A percentile compares a stretch with the other conserved stretches of the same genome.
phyloP scores from a whole-genome alignment of 2,888 invertebrate genomes.

The Eustalomyia histrio region DNA sequence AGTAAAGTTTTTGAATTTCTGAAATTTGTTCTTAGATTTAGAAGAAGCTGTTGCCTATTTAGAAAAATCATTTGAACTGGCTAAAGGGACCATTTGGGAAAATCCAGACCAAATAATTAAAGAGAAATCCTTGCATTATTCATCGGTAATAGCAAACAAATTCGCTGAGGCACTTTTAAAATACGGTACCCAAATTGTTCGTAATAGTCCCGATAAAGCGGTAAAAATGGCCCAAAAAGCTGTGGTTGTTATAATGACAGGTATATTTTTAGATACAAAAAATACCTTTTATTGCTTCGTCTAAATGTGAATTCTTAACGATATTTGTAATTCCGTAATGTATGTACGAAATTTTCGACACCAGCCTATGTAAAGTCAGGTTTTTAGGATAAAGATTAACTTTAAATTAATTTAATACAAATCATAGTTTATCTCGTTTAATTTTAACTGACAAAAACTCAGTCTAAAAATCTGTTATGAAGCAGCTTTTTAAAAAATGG shows the following conservation, averaged over 20 bases:
- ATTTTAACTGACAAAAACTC: no score
- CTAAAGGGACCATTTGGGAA: constrained; percentile 71
- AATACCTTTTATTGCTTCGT: no score
- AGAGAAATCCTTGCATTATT: constrained; percentile 18
- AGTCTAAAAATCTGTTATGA: no score
- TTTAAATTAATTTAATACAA: no score
- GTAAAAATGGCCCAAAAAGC: constrained; percentile 69
- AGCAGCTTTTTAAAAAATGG: no score
- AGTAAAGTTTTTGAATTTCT: no score
- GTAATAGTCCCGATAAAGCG: constrained; percentile 68
- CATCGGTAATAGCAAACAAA: constrained; percentile 65
- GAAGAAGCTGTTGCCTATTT: constrained; percentile 66
- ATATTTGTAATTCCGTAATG: no score
- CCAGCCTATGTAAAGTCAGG: no score
- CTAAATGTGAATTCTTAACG: no score
- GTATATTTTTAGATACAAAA: constrained; percentile 63
- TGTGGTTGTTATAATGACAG: constrained; percentile 68
- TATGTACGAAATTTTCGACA: no score
- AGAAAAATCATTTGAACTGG: constrained; percentile 68
- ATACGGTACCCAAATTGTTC: constrained; percentile 66
- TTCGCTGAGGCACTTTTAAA: constrained; percentile 68
- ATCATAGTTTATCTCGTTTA: no score
- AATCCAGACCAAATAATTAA: neutral
- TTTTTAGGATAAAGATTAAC: no score
- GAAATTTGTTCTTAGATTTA: neutral